phyloP scores from a whole-genome alignment of 1,140 invertebrate species.

The Solenopsis invicta region DNA sequence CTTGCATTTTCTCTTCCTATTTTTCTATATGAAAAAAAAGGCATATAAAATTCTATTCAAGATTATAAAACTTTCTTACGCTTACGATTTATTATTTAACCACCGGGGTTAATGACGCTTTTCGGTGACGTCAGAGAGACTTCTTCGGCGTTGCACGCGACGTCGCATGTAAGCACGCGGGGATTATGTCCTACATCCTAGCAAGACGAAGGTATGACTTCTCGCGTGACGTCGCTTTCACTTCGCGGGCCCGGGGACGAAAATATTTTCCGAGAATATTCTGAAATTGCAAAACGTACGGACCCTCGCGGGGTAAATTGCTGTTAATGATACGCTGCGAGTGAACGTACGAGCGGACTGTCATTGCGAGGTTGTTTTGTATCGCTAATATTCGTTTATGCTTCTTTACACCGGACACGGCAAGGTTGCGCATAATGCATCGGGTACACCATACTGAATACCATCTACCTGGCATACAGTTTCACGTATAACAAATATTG shows the following conservation, averaged over 20 bases:
- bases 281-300: conserved; percentile 29
- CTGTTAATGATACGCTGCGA: conserved; percentile 50
- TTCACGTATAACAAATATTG: not conserved
- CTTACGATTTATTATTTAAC: conserved; percentile 58
- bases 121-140: conserved; percentile 69
- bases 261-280: conserved; percentile 56
- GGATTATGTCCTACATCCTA: conserved; percentile 70
- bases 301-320: conserved; percentile 25
- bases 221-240: conserved; percentile 58
- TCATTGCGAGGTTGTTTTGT: conserved; percentile 20
- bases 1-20: not conserved
- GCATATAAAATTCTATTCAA: not conserved
- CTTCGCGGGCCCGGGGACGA: conserved; percentile 11
- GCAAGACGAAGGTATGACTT: conserved; percentile 58
- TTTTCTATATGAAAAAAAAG: not conserved
- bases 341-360: conserved; percentile 8
- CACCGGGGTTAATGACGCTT: conserved; percentile 70
- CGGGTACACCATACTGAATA: not conserved
- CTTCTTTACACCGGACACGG: not conserved
- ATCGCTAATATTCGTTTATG: conserved; percentile 41
- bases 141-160: conserved; percentile 72
- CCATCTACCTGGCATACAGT: not conserved
- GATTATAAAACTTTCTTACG: conserved; percentile 10
- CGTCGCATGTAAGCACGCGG: conserved; percentile 67
- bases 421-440: conserved; percentile 24